Conservation (phyloP, 2,888 invertebrate species). For the Catotricha subobsoleta region DNA sequence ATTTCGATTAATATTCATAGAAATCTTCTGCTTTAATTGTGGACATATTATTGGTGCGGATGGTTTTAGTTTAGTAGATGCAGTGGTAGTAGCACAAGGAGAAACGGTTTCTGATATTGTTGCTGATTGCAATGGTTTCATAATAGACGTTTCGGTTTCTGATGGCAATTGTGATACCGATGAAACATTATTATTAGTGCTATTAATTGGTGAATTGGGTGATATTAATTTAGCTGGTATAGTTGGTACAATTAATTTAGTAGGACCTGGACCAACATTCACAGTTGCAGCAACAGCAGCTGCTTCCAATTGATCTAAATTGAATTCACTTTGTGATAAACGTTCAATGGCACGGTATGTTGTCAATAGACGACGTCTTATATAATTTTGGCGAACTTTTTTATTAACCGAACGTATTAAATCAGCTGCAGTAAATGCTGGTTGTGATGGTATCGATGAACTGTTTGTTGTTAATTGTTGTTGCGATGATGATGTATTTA, state of each 20-base stretch:
- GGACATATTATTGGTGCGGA: conserved; percentile 7
- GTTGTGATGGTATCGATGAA: neutral
- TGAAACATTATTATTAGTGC: too few relatives aligned
- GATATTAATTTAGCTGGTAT: conserved; percentile 12
- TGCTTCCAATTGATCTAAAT: conserved; percentile 53
- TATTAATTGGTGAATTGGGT: too few relatives aligned
- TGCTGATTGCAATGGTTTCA: neutral
- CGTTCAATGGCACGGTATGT: conserved; percentile 66
- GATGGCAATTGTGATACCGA: too few relatives aligned
- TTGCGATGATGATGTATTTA: conserved; percentile 16
- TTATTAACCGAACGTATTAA: conserved; percentile 61
- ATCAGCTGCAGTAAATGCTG: conserved; percentile 31
- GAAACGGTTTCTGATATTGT: too few relatives aligned
- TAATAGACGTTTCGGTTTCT: neutral
- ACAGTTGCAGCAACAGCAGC: conserved; percentile 34
- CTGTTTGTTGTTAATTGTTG: neutral
- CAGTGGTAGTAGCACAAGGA: neutral
- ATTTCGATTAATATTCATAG: conserved; percentile 21
- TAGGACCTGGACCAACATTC: conserved; percentile 10
- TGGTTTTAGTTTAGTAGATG: conserved; percentile 10
- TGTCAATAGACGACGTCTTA: conserved; percentile 54
- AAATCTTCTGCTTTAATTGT: conserved; percentile 12
- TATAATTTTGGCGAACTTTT: conserved; percentile 68
- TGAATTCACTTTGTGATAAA: conserved; percentile 70
- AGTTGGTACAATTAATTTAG: conserved; percentile 11